A percentile compares a stretch with the other conserved stretches of the same genome.
Conservation (phyloP, 2,888 invertebrate species). For the Lepas anatifera region DNA sequence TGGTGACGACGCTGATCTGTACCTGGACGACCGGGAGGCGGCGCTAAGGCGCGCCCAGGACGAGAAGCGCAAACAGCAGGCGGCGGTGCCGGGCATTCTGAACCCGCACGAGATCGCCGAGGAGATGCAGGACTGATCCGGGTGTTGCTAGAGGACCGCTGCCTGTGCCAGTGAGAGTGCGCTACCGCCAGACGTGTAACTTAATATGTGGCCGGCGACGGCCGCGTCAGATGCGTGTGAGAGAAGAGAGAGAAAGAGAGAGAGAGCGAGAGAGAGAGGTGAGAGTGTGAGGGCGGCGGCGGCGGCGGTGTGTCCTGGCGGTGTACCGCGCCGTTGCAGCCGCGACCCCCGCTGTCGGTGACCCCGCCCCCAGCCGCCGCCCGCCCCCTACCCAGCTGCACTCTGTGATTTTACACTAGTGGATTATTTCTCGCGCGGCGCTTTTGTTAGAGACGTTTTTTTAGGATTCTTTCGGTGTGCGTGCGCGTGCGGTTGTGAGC, state of each 20-base stretch:
- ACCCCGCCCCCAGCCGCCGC: too few species aligned
- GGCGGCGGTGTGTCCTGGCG: too few species aligned
- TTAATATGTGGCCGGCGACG: not conserved
- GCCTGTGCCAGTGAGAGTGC: too few species aligned
- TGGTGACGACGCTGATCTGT: constrained; percentile 94
- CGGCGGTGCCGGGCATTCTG: constrained; percentile 89
- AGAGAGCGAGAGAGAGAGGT: too few species aligned
- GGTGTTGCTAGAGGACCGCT: too few species aligned
- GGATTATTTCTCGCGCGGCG: constrained; percentile 13
- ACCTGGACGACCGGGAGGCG: constrained; percentile 88
- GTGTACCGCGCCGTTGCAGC: not conserved
- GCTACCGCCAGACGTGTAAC: not conserved
- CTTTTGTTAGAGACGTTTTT: constrained; percentile 11
- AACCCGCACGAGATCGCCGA: constrained; percentile 92
- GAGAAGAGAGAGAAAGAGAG: too few species aligned
- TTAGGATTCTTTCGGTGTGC: not conserved
- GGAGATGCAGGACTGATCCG: constrained; percentile 69
- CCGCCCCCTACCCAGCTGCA: too few species aligned
- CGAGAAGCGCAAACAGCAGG: constrained; percentile 82
- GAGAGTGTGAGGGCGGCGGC: too few species aligned
- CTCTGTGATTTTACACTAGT: constrained; percentile 12
- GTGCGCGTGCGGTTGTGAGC: not conserved
- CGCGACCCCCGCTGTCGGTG: not conserved
- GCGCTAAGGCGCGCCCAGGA: constrained; percentile 80
- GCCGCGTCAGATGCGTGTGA: too few species aligned